Conservation (phyloP, 2,888 invertebrate species). For the Pyrocoelia pectoralis region DNA sequence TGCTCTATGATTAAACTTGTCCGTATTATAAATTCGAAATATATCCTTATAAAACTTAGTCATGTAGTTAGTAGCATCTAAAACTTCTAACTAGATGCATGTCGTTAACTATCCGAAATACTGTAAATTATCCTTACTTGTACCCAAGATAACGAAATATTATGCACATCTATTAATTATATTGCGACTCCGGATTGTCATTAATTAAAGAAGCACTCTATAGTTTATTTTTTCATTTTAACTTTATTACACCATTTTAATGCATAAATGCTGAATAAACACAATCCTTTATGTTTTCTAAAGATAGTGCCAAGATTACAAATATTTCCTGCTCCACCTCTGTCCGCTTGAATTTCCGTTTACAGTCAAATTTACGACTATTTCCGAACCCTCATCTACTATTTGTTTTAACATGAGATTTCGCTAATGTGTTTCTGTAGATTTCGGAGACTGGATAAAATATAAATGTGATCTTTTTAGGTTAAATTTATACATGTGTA, state of each 20-base stretch:
- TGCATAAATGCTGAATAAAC: constrained; percentile 13
- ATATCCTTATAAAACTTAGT: too few species aligned
- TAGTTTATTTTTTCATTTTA: not conserved
- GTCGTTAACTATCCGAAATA: too few species aligned
- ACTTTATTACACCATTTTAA: not conserved
- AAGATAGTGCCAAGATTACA: constrained; percentile 12
- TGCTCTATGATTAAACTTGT: too few species aligned
- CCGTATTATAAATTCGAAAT: too few species aligned
- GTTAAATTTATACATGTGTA: not conserved
- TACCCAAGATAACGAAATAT: too few species aligned
- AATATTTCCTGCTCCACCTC: constrained; percentile 22
- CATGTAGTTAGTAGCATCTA: too few species aligned
- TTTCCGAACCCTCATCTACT: constrained; percentile 14
- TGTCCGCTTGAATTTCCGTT: constrained; percentile 22
- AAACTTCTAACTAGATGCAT: too few species aligned
- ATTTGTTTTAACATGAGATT: constrained; percentile 18
- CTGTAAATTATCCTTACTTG: too few species aligned
- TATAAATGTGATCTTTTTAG: constrained; percentile 1
- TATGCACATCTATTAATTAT: too few species aligned
- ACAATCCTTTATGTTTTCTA: constrained; percentile 16
- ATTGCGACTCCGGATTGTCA: too few species aligned
- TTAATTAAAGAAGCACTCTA: too few species aligned
- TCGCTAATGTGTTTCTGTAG: constrained; percentile 16
- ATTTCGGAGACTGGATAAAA: constrained; percentile 9
- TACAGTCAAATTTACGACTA: constrained; percentile 17